phyloP scores from a whole-genome alignment of 2,113 vertebrate species.

The Nanorana parkeri region DNA sequence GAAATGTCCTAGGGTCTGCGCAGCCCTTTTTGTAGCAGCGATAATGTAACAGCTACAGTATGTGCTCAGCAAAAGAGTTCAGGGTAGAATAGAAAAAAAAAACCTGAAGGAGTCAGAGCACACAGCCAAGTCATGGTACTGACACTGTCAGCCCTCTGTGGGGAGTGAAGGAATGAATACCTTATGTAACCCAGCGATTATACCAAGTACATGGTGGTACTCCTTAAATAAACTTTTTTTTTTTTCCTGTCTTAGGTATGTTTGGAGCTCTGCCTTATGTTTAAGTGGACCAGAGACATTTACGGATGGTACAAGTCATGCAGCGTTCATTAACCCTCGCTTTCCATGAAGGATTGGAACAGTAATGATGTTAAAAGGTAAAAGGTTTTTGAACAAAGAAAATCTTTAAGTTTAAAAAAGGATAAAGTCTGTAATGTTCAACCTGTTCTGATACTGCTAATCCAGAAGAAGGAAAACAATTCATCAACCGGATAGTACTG shows the following conservation, averaged over 20 bases:
- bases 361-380: no score
- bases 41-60: background rate
- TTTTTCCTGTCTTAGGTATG: conserved; percentile 65
- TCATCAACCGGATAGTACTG: no score
- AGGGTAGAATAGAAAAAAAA: background rate
- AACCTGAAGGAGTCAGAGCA: conserved; percentile 61
- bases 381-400: no score
- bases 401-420: no score
- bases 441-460: no score
- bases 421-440: no score
- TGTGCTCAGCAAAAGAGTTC: background rate
- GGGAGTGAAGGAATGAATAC: conserved; percentile 69
- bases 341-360: no score
- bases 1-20: background rate
- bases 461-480: no score
- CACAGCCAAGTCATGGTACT: conserved; percentile 59
- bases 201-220: conserved; percentile 73
- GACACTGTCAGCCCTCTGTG: conserved; percentile 60
- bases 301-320: conserved; percentile 59
- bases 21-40: background rate
- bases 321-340: conserved; percentile 43
- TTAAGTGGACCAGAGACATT: conserved; percentile 69
- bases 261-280: conserved; percentile 69
- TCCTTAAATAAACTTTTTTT: conserved; percentile 68
- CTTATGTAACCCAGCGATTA: conserved; percentile 68